Conservation (phyloP, 2,113 vertebrate species). For the Sakesphorus luctuosus region DNA sequence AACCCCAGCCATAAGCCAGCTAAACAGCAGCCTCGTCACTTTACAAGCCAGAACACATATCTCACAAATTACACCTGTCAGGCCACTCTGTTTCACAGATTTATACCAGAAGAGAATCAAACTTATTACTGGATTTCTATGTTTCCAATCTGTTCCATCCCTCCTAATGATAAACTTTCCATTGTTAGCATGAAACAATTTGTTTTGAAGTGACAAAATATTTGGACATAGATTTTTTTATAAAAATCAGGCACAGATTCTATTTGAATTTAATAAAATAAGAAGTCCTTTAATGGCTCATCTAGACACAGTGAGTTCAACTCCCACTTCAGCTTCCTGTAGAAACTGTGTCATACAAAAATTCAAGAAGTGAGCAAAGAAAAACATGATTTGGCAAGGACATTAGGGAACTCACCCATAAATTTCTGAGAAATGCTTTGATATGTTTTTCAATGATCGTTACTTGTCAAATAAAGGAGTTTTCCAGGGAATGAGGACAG, state of each 20-base stretch:
- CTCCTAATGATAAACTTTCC: background rate
- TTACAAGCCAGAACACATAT: conserved; percentile 19
- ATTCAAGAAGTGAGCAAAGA: background rate
- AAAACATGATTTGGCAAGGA: background rate
- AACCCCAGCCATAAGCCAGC: background rate
- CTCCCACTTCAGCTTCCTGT: background rate
- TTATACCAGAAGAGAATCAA: background rate
- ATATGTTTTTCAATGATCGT: background rate
- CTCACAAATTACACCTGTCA: background rate
- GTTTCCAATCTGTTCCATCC: background rate
- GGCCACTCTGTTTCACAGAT: background rate
- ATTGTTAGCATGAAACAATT: background rate
- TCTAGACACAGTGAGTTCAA: background rate
- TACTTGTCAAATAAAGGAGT: background rate
- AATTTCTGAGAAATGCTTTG: conserved; percentile 3
- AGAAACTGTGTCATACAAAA: background rate
- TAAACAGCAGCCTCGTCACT: background rate
- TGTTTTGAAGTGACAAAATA: background rate
- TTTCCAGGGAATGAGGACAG: background rate
- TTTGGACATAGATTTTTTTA: background rate
- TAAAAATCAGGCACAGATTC: background rate
- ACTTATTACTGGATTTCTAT: background rate
- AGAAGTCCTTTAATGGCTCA: background rate
- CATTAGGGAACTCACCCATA: background rate
- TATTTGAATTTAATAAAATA: background rate